Conservation (phyloP, 2,797 vertebrate species). For the Pogonophryne albipinna region DNA sequence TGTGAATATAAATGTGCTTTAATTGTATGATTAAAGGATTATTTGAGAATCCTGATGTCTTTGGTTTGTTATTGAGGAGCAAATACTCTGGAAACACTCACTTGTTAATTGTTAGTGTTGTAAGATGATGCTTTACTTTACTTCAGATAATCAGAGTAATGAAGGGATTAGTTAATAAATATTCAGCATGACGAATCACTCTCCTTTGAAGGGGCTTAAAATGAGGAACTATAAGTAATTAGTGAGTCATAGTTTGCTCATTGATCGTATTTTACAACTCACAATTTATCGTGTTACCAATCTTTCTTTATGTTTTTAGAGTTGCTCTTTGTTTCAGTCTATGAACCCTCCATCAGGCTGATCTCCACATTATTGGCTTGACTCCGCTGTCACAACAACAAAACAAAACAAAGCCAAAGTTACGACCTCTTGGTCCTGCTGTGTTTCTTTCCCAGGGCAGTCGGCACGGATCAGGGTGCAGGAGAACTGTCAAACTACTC, state of each 20-base stretch:
- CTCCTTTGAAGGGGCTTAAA: neutral
- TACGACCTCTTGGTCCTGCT: slow-evolving; percentile 36
- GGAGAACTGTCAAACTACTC: slow-evolving; percentile 42
- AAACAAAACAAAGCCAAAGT: slow-evolving; percentile 46
- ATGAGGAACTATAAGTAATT: neutral
- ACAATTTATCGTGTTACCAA: neutral
- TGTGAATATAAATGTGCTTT: neutral
- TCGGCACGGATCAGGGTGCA: slow-evolving; percentile 45
- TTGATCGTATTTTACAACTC: neutral
- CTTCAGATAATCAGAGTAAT: neutral
- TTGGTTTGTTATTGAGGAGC: neutral
- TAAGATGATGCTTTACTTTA: neutral
- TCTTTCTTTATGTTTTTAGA: neutral
- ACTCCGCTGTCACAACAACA: slow-evolving; percentile 46
- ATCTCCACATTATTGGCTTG: slow-evolving; percentile 15
- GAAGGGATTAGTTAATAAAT: neutral
- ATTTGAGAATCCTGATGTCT: neutral
- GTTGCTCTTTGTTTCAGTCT: slow-evolving; percentile 10
- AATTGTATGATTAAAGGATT: neutral
- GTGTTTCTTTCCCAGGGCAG: slow-evolving; percentile 25
- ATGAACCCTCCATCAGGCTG: slow-evolving; percentile 17
- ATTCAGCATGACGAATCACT: neutral
- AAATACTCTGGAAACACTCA: neutral
- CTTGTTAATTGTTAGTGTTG: neutral
- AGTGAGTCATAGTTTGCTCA: neutral